Evolutionary conservation across 2,888 invertebrate genomes (phyloP).

Genomic region (Euplexia lucipara): DNA sequence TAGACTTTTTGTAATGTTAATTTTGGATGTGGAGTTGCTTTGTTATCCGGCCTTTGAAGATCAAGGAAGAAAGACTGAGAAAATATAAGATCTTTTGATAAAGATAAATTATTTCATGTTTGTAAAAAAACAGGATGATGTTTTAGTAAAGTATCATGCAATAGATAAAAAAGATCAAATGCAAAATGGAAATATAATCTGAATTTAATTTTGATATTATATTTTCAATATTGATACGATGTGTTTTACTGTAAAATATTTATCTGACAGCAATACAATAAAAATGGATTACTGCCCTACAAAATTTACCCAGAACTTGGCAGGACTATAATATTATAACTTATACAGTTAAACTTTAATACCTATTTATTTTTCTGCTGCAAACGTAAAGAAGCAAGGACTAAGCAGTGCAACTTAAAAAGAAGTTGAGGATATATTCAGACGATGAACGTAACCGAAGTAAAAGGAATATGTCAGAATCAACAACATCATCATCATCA

Average conservation of each 20-base stretch:
- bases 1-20: background rate
- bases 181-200: no score
- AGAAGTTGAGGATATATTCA: no score
- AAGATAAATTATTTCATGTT: background rate
- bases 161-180: background rate
- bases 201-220: background rate
- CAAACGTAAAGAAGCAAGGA: no score
- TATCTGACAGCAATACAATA: background rate
- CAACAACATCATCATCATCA: no score
- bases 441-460: no score
- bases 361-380: no score
- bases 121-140: background rate
- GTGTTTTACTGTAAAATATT: background rate
- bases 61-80: background rate
- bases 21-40: constrained; percentile 1
- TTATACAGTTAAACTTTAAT: no score
- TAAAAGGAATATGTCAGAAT: no score
- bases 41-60: background rate
- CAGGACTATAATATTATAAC: no score
- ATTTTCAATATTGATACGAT: background rate
- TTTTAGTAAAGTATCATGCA: background rate
- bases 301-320: no score
- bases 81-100: constrained; percentile 1
- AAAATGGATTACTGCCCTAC: no score
- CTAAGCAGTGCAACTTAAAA: no score